Evolutionary conservation across 1,140 invertebrate species (phyloP).

Genomic region (Meteorus sp.): DNA sequence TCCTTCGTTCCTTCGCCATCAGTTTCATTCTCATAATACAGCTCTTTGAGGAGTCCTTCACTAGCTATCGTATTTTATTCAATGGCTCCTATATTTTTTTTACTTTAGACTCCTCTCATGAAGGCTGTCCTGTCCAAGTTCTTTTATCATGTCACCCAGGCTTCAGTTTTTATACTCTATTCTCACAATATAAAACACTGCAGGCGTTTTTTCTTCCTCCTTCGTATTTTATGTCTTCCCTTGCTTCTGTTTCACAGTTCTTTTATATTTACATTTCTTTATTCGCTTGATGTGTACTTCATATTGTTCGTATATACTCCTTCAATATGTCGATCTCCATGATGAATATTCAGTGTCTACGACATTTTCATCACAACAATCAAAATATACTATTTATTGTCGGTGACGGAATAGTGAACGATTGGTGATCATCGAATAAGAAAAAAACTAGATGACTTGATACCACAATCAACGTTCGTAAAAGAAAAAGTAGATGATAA

Average conservation of each 20-base stretch:
- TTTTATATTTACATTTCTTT: background rate
- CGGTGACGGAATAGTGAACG: too few relatives aligned
- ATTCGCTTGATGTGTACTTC: background rate
- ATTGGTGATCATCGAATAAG: too few relatives aligned
- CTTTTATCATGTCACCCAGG: constrained; percentile 12
- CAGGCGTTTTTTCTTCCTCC: constrained; percentile 6
- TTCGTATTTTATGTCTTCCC: background rate
- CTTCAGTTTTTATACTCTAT: constrained; percentile 6
- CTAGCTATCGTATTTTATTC: constrained; percentile 19
- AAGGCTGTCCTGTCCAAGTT: constrained; percentile 5
- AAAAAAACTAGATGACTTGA: too few relatives aligned
- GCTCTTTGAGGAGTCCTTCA: constrained; percentile 12
- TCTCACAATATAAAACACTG: constrained; percentile 8
- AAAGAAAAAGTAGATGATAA: too few relatives aligned
- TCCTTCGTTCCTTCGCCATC: background rate
- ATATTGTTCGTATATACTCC: too few relatives aligned
- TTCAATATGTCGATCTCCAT: too few relatives aligned
- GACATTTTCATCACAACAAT: too few relatives aligned
- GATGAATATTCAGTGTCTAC: too few relatives aligned
- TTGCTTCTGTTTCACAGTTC: background rate
- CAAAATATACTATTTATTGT: too few relatives aligned
- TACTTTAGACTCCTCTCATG: background rate
- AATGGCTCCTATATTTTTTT: constrained; percentile 17
- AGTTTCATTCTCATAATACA: constrained; percentile 14
- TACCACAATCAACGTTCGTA: too few relatives aligned